A percentile compares a stretch with the other conserved stretches of the same genome.
Evolutionary conservation across 2,113 vertebrate genomes (phyloP).

Genomic region (Erinaceus europaeus): DNA sequence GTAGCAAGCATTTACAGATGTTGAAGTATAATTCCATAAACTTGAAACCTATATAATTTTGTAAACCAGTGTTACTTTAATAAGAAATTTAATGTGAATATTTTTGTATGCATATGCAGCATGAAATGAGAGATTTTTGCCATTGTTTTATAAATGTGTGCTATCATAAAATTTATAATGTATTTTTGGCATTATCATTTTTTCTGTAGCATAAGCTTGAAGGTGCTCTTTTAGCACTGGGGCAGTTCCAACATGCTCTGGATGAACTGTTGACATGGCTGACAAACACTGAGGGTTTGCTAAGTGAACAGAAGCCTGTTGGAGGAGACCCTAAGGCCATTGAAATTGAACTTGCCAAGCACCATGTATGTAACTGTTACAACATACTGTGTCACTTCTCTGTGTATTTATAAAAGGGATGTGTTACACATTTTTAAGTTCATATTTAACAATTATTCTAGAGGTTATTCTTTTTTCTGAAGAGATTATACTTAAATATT

Average conservation of each 20-base stretch:
- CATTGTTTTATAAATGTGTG: background rate
- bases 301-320: constrained; percentile 92
- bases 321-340: constrained; percentile 97
- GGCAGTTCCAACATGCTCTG: constrained; percentile 97
- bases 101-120: background rate
- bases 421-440: background rate
- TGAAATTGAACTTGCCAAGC: constrained; percentile 98
- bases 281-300: constrained; percentile 94
- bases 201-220: constrained; percentile 95
- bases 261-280: constrained; percentile 96
- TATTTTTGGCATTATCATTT: constrained; percentile 59
- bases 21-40: background rate
- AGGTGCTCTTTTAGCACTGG: constrained; percentile 94
- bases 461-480: background rate
- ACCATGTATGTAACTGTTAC: constrained; percentile 89
- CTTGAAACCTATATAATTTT: background rate
- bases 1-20: no score
- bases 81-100: background rate
- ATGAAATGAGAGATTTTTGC: background rate
- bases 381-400: constrained; percentile 29
- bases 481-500: background rate
- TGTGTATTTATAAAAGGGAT: background rate
- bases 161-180: background rate
- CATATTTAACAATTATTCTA: background rate
- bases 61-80: background rate